These are phyloP conservation scores for Machimus atricapillus DNA, from an alignment of 2,888 invertebrate species.

Conservation along the genomic window DNA sequence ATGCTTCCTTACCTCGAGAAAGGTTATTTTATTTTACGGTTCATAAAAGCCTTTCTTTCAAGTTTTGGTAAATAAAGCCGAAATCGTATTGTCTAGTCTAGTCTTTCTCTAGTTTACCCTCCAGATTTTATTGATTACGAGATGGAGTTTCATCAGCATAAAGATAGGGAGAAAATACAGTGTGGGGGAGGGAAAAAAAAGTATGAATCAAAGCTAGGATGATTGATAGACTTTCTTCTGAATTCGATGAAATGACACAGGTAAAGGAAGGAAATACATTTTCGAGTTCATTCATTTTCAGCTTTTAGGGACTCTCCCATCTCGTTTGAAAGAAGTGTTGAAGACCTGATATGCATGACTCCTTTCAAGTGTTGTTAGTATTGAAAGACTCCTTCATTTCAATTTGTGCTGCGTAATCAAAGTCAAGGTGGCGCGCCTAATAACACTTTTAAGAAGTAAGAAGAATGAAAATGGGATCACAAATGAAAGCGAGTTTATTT, in stretches of 20 bases:
- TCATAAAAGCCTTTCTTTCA: not conserved
- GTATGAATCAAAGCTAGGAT: not conserved
- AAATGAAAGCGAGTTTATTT: not conserved
- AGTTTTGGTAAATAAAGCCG: not conserved
- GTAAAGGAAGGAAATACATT: not conserved
- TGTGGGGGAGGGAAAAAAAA: not conserved
- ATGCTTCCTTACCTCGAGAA: not conserved
- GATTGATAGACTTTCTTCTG: not conserved
- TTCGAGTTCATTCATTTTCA: not conserved
- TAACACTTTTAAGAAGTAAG: not conserved
- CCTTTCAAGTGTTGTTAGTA: not conserved
- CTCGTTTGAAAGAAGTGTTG: not conserved
- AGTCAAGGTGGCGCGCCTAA: not conserved
- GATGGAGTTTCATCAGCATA: slow-evolving; percentile 1
- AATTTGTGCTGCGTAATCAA: not conserved
- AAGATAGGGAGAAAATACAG: not conserved
- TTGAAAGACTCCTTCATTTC: not conserved
- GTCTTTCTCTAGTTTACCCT: not conserved
- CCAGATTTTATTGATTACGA: not conserved
- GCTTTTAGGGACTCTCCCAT: not conserved
- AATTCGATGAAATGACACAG: not conserved
- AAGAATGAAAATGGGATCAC: not conserved
- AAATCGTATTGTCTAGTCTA: not conserved
- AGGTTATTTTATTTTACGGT: not conserved
- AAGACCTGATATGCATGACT: not conserved